phyloP scores from a whole-genome alignment of 2,113 vertebrate species.

The Tringa solitaria region DNA sequence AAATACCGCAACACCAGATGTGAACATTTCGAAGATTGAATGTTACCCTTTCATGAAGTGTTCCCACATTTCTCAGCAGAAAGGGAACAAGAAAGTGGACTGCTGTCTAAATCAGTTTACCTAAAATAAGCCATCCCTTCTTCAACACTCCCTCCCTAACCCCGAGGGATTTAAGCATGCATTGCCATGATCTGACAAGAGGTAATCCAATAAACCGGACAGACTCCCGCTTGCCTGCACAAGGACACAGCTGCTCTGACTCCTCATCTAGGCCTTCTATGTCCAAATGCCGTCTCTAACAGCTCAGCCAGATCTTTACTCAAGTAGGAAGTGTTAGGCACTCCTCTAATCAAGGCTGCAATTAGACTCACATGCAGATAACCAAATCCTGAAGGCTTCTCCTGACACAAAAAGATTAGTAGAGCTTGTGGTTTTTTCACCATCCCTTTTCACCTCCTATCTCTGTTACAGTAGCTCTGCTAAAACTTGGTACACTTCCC shows the following conservation, averaged over 20 bases:
- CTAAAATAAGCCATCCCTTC: constrained; percentile 50
- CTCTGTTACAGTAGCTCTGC: neutral
- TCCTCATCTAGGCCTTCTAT: constrained; percentile 6
- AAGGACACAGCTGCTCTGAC: constrained; percentile 57
- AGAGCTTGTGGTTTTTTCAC: neutral
- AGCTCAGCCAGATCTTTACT: neutral
- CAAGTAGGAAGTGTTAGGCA: neutral
- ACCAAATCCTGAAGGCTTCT: neutral
- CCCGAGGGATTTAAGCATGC: constrained; percentile 41
- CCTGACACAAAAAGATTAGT: neutral
- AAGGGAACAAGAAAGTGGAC: neutral
- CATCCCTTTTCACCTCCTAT: neutral
- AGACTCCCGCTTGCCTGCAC: neutral
- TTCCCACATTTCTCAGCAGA: neutral
- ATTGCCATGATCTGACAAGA: constrained; percentile 47
- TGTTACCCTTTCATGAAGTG: accelerated
- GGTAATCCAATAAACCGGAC: constrained; percentile 46
- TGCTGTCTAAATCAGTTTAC: constrained; percentile 29
- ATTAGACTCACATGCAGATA: neutral
- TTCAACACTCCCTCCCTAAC: neutral
- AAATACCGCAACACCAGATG: neutral
- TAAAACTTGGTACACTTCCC: neutral
- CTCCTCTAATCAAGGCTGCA: neutral
- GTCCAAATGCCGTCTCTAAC: neutral
- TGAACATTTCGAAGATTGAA: neutral